A percentile compares a stretch with the other conserved stretches of the same genome.
Evolutionary conservation across 2,113 vertebrate species (phyloP).

Genomic region (Paradoxurus hermaphroditus): DNA sequence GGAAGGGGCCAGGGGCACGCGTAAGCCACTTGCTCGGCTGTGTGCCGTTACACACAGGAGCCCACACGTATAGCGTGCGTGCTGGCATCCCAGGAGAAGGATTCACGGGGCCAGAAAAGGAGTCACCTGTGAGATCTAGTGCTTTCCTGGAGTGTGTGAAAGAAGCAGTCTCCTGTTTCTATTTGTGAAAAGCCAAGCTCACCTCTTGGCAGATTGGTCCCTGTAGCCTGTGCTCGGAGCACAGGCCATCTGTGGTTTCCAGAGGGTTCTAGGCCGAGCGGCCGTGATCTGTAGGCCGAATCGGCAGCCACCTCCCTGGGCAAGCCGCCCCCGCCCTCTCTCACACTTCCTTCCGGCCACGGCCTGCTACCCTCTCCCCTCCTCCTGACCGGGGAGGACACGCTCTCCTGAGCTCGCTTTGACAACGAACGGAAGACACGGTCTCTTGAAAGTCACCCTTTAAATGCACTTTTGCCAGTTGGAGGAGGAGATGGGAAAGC

Average conservation of each 20-base stretch:
- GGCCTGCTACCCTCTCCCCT: background rate
- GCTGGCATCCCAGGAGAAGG: background rate
- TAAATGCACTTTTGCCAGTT: background rate
- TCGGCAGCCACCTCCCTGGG: background rate
- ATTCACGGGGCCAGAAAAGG: background rate
- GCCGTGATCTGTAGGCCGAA: background rate
- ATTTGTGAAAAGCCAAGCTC: background rate
- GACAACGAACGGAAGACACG: background rate
- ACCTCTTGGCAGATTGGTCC: background rate
- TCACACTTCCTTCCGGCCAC: background rate
- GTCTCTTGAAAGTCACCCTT: background rate
- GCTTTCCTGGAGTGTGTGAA: background rate
- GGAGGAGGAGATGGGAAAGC: background rate
- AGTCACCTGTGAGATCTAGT: background rate
- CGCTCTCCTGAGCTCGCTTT: background rate
- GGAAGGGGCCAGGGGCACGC: background rate
- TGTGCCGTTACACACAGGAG: background rate
- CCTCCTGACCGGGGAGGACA: background rate
- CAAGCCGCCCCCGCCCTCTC: background rate
- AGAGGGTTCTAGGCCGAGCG: background rate
- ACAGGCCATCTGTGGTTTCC: background rate
- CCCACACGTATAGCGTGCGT: rapidly evolving
- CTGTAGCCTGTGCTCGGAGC: background rate
- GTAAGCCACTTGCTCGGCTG: background rate
- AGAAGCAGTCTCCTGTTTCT: background rate